These are phyloP conservation scores for Cordilura impudica DNA, from an alignment of 2,888 invertebrate species.

Conservation along the genomic window DNA sequence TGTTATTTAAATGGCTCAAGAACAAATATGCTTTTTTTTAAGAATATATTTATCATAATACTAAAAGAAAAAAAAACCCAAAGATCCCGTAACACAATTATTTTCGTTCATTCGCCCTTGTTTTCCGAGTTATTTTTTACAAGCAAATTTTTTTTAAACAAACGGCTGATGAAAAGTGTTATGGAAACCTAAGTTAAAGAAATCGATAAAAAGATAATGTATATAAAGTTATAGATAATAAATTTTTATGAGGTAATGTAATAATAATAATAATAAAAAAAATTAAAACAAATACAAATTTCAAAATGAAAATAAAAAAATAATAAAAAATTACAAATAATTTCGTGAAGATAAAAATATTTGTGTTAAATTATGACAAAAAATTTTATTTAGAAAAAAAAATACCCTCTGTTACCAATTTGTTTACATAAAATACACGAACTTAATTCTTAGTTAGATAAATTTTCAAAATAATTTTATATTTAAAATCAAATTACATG, in stretches of 20 bases:
- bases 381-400: background rate
- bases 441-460: background rate
- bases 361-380: no score
- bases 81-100: background rate
- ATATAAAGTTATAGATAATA: background rate
- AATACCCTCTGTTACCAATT: background rate
- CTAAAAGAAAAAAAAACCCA: background rate
- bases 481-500: slow-evolving; percentile 17
- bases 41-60: background rate
- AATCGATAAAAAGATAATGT: background rate
- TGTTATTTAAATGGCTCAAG: background rate
- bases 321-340: background rate
- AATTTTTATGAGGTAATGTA: background rate
- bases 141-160: no score
- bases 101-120: no score
- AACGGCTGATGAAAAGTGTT: no score
- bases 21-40: no score
- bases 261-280: background rate
- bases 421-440: slow-evolving; percentile 23
- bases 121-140: no score
- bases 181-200: no score
- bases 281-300: background rate
- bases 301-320: background rate
- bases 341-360: background rate
- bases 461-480: background rate